These are phyloP conservation scores for Narcine bancroftii DNA, from an alignment of 2,113 vertebrate genomes.

Conservation along the genomic window DNA sequence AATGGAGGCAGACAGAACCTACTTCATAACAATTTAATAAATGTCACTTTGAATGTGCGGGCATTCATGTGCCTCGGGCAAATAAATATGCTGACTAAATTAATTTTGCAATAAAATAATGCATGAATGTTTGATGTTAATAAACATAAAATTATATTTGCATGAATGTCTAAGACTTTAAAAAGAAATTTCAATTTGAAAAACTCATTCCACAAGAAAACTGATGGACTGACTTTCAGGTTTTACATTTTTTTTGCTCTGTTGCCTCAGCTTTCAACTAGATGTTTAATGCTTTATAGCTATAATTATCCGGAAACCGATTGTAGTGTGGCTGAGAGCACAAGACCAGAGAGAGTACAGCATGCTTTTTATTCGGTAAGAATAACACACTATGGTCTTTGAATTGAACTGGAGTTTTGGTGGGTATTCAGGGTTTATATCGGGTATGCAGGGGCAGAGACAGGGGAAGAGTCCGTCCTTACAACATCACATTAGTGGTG, in stretches of 20 bases:
- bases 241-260: constrained; percentile 60
- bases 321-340: no score
- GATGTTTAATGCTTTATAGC: constrained; percentile 69
- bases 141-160: constrained; percentile 10
- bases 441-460: no score
- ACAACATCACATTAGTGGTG: no score
- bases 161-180: background rate
- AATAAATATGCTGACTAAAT: constrained; percentile 16
- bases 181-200: constrained; percentile 26
- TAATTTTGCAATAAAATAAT: constrained; percentile 31
- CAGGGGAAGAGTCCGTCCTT: no score
- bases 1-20: background rate
- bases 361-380: no score
- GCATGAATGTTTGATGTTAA: constrained; percentile 30
- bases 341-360: no score
- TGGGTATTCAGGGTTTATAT: no score
- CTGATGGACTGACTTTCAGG: constrained; percentile 38
- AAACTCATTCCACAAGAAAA: background rate
- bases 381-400: no score
- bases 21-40: constrained; percentile 26
- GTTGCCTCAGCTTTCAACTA: constrained; percentile 64
- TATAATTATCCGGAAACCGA: constrained; percentile 73
- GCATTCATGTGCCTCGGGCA: background rate
- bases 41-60: background rate
- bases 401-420: no score